Evolutionary conservation across 2,888 invertebrate genomes (phyloP).

Genomic region (Nomada ferruginata): DNA sequence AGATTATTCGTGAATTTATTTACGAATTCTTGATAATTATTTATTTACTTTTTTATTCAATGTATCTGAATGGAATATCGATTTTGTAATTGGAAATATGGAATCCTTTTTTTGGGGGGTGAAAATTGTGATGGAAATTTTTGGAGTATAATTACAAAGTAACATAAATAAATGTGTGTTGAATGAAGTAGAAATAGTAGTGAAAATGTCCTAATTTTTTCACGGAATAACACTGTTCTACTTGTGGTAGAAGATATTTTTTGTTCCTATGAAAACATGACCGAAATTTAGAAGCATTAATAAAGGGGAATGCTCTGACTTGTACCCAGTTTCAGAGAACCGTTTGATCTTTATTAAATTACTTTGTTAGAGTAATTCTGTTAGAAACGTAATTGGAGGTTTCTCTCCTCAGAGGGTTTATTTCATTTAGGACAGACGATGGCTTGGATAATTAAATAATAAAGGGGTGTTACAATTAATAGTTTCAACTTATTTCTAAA

Average conservation of each 20-base stretch:
- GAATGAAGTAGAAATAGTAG: neutral
- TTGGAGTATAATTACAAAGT: no score
- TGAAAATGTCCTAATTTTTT: neutral
- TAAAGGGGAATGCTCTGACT: neutral
- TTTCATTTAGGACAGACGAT: constrained; percentile 5
- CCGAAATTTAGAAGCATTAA: constrained; percentile 5
- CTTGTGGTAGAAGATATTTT: constrained; percentile 4
- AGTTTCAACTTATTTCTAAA: neutral
- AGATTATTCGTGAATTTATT: neutral
- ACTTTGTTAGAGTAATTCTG: constrained; percentile 16
- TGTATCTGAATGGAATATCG: no score
- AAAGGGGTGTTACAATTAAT: neutral
- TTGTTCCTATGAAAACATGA: constrained; percentile 10
- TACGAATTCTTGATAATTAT: neutral
- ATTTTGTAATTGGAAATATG: no score
- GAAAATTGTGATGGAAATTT: no score
- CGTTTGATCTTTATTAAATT: constrained; percentile 27
- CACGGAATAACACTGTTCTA: constrained; percentile 6
- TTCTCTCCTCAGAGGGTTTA: neutral
- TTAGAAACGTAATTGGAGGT: constrained; percentile 9
- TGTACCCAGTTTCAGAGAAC: neutral
- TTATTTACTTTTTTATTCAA: neutral
- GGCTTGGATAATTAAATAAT: constrained; percentile 6
- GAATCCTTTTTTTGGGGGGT: no score
- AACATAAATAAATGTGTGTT: neutral